Conservation (phyloP, 2,113 vertebrate genomes). For the Oreocharis arfaki region DNA sequence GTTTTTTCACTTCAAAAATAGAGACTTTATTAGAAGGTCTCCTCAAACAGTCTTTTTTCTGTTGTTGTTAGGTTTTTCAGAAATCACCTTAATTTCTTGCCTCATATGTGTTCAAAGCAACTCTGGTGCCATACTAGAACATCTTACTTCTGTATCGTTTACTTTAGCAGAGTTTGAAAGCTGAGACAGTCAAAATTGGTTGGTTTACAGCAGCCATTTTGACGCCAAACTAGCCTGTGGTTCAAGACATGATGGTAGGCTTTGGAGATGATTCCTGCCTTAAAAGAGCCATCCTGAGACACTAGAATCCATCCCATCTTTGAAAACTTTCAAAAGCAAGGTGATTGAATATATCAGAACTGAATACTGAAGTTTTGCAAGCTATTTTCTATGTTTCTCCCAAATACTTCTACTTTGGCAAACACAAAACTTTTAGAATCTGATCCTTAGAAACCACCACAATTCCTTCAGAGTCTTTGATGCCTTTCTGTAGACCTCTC, state of each 20-base stretch:
- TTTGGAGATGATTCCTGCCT: neutral
- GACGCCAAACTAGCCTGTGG: rapidly evolving
- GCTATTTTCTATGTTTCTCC: neutral
- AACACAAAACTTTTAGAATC: neutral
- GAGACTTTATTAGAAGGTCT: neutral
- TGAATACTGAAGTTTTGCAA: neutral
- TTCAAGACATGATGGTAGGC: neutral
- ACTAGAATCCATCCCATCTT: neutral
- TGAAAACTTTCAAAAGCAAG: neutral
- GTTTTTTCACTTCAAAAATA: neutral
- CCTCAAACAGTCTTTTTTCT: neutral
- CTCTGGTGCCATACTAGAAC: neutral
- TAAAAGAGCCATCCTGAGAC: neutral
- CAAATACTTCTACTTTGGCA: neutral
- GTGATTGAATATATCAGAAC: neutral
- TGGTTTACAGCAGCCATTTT: neutral
- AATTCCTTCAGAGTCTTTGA: neutral
- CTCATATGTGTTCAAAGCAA: neutral
- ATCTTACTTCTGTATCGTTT: neutral
- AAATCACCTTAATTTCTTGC: neutral
- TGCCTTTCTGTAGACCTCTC: neutral
- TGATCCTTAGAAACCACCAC: neutral
- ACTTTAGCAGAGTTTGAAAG: neutral
- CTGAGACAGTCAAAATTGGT: neutral
- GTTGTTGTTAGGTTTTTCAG: neutral